A percentile compares a stretch with the other conserved stretches of the same genome.
Conservation (phyloP, 2,797 vertebrate genomes). For the Pantherophis vulpinus region DNA sequence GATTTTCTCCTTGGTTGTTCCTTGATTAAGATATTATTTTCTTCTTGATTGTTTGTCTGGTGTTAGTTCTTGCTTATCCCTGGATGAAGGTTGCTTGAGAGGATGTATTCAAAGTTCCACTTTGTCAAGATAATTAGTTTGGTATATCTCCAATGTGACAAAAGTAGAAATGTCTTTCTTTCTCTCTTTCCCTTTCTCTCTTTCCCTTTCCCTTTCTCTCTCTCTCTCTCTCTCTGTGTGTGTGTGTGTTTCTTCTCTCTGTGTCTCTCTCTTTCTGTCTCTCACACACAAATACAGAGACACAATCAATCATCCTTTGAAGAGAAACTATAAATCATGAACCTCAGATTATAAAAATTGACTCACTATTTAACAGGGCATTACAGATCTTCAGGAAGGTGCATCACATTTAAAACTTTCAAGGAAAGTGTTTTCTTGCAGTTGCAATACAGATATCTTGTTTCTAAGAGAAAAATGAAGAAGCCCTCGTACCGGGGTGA, state of each 20-base stretch:
- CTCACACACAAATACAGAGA: not conserved
- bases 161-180: not conserved
- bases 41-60: not conserved
- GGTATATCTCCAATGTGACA: not conserved
- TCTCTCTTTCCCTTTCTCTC: not conserved
- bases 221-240: no score
- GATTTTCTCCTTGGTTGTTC: not conserved
- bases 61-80: not conserved
- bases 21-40: not conserved
- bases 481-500: not conserved
- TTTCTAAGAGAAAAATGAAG: not conserved
- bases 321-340: not conserved
- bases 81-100: not conserved
- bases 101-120: not conserved
- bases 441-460: not conserved
- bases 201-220: no score
- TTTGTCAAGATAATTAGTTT: not conserved
- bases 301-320: not conserved
- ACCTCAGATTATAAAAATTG: no score
- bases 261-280: not conserved
- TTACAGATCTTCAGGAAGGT: no score
- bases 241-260: no score
- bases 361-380: no score
- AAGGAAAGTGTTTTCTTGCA: not conserved
- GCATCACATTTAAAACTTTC: not conserved